Percentiles rank a stretch among this genome's conserved stretches.
Evolutionary conservation across 2,797 vertebrate genomes (phyloP).

Genomic region (Nyctibius grandis): DNA sequence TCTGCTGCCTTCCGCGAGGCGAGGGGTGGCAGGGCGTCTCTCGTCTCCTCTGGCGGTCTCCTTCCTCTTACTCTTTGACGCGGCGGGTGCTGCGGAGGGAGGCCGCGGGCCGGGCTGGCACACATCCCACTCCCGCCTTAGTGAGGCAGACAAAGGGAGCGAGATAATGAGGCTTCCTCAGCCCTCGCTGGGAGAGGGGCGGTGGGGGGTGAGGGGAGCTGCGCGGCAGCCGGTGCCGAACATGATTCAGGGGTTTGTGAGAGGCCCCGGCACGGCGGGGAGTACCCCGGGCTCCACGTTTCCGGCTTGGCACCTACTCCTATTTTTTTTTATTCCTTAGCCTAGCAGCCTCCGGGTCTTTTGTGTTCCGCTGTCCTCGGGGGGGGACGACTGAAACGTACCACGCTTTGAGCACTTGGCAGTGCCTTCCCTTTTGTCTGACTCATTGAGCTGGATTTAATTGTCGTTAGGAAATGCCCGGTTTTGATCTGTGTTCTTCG

Average conservation of each 20-base stretch:
- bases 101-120: neutral
- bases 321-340: neutral
- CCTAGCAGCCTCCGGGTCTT: neutral
- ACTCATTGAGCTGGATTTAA: neutral
- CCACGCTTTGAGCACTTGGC: neutral
- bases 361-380: neutral
- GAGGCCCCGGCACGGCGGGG: neutral
- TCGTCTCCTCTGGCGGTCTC: neutral
- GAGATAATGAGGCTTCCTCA: neutral
- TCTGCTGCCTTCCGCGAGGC: neutral
- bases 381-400: neutral
- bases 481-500: neutral
- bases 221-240: neutral
- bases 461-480: neutral
- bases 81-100: neutral
- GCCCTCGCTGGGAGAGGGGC: neutral
- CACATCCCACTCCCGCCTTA: neutral
- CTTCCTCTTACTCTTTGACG: neutral
- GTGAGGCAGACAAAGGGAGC: neutral
- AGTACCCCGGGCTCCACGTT: neutral
- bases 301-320: neutral
- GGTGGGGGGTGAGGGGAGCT: neutral
- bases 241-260: neutral
- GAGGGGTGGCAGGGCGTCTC: neutral
- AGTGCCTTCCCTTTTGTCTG: constrained; percentile 36